Base-by-base conservation (phyloP, 2,888 invertebrate genomes). In the Ceriagrion tenellum region DNA sequence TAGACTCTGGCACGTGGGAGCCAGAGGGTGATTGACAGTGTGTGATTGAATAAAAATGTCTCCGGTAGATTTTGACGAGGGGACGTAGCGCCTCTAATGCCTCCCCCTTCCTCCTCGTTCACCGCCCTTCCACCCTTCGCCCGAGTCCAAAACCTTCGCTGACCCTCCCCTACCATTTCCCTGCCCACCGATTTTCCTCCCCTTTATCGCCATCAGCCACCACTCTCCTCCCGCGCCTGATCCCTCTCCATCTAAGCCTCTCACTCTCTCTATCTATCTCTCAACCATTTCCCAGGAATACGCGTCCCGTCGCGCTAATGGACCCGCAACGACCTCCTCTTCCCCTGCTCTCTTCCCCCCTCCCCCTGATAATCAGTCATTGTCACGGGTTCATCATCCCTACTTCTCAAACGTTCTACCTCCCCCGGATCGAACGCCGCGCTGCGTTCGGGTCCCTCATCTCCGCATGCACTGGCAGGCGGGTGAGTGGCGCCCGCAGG, bases 41-140 rank as follows among this genome's bases (percentile, higher is more conserved):
- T 47, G 63, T 55, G 93, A 93, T 93, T 93, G 93, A 93, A 93
- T 93, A 93, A 93, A 93, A 93, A 93, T 74, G 93, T 93, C 47
- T 47, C 40, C 47, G 93, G 69, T 93, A 63, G 69, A 93, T 69
- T 93, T 93, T 47, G 93, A 69, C 93, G 93, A 47, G 91, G 20
- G 91, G 59, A 30, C 59, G 40, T 47, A 93, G 93, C 69, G 40
- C 93, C 69, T 59, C 59, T 93, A 93, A 93, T 93, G 26, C n/a
- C 35, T 30, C 35, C 93, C 93, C n/a, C n/a, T 47, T 69, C 63
- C 40, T 35, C 12, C 69, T 40, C 40, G n/a, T 4, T 63, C 63
- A 20, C 23, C 69, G 69, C 10, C 47, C 20, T 59, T 20, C 16
- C 59, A 10, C 59, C 59, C 59, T 59, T 12, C 59, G 13, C 59